phyloP scores from a whole-genome alignment of 2,888 invertebrate species.

The Acanthosepion lycidas region DNA sequence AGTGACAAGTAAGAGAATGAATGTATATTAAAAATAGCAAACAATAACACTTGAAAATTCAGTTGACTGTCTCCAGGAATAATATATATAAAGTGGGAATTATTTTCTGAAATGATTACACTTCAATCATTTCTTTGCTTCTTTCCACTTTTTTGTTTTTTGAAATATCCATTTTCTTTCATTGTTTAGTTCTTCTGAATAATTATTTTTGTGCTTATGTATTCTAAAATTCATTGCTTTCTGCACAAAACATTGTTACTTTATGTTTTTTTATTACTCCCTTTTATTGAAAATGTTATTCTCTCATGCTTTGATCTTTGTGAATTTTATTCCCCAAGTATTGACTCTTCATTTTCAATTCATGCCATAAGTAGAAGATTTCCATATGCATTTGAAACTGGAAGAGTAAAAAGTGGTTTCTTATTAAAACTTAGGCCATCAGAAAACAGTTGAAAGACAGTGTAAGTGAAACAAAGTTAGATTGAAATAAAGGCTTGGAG shows the following conservation, averaged over 20 bases:
- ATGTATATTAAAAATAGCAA: not conserved
- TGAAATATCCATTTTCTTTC: not conserved
- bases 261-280: not conserved
- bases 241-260: not conserved
- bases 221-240: not conserved
- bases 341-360: not conserved
- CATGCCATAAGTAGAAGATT: not conserved
- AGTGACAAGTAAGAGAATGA: too few relatives aligned
- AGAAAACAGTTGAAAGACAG: not conserved
- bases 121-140: not conserved
- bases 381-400: not conserved
- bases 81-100: slow-evolving; percentile 9
- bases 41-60: not conserved
- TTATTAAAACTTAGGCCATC: not conserved
- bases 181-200: not conserved
- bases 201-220: not conserved
- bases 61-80: slow-evolving; percentile 22
- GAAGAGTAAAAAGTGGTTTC: not conserved
- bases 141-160: too few relatives aligned
- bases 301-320: not conserved
- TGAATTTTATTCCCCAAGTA: not conserved
- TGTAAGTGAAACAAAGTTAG: not conserved
- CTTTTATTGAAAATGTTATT: not conserved
- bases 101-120: not conserved
- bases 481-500: not conserved